A percentile compares a stretch with the other conserved stretches of the same genome.
Evolutionary conservation across 2,888 invertebrate species (phyloP).

Genomic region (Coelinius sp.): DNA sequence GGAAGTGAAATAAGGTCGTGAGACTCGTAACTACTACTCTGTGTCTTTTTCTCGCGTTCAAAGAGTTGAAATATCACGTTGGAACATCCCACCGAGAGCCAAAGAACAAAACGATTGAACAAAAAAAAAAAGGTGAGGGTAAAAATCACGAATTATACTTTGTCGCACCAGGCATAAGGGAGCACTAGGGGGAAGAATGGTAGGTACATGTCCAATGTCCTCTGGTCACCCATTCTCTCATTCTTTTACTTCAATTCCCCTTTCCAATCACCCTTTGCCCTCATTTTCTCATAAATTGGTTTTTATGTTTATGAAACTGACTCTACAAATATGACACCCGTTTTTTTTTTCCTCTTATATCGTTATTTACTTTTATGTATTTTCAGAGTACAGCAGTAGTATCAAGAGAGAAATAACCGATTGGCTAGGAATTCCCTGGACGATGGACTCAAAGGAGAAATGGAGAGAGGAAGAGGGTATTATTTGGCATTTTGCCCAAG

Average conservation of each 20-base stretch:
- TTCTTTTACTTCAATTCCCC: background rate
- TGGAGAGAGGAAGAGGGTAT: background rate
- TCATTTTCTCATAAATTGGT: background rate
- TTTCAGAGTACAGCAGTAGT: background rate
- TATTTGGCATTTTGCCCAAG: constrained; percentile 15
- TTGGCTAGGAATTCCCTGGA: background rate
- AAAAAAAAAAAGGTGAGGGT: constrained; percentile 4
- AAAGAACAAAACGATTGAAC: constrained; percentile 28
- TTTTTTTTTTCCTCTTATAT: background rate
- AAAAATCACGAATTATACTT: constrained; percentile 31
- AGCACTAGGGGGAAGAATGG: too few species aligned
- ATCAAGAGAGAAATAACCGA: background rate
- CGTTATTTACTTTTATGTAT: background rate
- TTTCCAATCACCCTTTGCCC: background rate
- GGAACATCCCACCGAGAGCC: background rate
- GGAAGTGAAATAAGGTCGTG: constrained; percentile 14
- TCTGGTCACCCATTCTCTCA: background rate
- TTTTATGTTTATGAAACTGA: background rate
- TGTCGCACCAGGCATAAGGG: constrained; percentile 2
- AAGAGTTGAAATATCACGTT: constrained; percentile 31
- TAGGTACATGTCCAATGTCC: background rate
- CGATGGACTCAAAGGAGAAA: background rate
- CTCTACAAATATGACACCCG: background rate
- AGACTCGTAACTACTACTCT: constrained; percentile 19
- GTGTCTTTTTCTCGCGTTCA: constrained; percentile 28